phyloP scores from a whole-genome alignment of 2,797 vertebrate genomes.

The Cynopterus sphinx region DNA sequence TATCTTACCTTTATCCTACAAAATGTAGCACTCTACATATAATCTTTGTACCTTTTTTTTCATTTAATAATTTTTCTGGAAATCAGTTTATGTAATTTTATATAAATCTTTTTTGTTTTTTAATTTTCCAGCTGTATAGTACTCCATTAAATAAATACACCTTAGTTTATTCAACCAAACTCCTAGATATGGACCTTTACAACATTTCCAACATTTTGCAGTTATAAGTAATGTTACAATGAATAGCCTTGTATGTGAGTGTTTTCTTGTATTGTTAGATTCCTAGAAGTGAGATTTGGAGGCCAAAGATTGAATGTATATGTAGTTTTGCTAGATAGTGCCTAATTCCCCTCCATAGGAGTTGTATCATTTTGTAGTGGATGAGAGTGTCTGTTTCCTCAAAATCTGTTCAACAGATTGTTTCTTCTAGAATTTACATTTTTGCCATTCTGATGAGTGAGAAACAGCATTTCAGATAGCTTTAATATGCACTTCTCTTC shows the following conservation, averaged over 20 bases:
- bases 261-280: no score
- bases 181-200: background rate
- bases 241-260: background rate
- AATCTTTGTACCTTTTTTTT: background rate
- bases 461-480: background rate
- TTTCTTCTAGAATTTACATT: background rate
- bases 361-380: background rate
- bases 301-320: background rate
- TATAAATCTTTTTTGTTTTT: background rate
- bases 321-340: background rate
- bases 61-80: background rate
- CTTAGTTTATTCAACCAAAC: background rate
- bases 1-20: background rate
- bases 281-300: background rate
- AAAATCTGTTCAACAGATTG: background rate
- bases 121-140: background rate
- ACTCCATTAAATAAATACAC: background rate
- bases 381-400: background rate
- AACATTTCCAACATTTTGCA: slow-evolving; percentile 3
- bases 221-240: background rate
- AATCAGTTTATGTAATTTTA: background rate
- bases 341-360: background rate
- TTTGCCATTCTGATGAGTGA: background rate
- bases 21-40: background rate
- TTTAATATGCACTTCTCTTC: background rate